phyloP scores from a whole-genome alignment of 35 echinoderm and acorn worm species.

The Amphiura filiformis region DNA sequence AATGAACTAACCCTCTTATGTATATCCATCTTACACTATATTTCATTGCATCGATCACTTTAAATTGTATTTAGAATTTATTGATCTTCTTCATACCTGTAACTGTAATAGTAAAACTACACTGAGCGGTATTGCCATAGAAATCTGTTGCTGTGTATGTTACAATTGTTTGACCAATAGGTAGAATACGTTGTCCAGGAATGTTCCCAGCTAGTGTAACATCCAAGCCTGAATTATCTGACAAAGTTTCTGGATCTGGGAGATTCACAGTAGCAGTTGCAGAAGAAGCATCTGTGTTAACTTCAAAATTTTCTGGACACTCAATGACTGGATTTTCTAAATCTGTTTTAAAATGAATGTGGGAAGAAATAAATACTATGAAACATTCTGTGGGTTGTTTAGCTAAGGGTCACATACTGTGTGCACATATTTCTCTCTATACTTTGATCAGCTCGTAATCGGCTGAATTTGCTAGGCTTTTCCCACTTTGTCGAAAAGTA shows the following conservation, averaged over 20 bases:
- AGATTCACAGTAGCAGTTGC: not conserved
- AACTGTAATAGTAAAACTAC: not conserved
- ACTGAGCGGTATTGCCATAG: not conserved
- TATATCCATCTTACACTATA: too few relatives aligned
- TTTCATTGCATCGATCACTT: too few relatives aligned
- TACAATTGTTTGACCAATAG: not conserved
- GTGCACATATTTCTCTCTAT: too few relatives aligned
- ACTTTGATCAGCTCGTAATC: too few relatives aligned
- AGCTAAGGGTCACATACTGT: too few relatives aligned
- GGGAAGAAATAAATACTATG: too few relatives aligned
- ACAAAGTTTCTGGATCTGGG: not conserved
- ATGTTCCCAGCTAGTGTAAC: not conserved
- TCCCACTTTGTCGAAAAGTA: too few relatives aligned
- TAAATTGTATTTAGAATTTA: too few relatives aligned
- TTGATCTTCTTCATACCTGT: too few relatives aligned
- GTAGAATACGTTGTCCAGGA: not conserved
- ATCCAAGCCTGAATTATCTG: not conserved
- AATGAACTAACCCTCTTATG: too few relatives aligned
- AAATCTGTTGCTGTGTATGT: not conserved
- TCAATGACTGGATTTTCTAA: not conserved
- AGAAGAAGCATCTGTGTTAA: not conserved
- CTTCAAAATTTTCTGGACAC: not conserved
- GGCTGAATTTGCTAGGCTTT: too few relatives aligned
- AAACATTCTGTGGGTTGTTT: too few relatives aligned
- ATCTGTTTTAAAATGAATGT: not conserved